Conservation (phyloP, 2,113 vertebrate species). For the Stegostoma tigrinum region DNA sequence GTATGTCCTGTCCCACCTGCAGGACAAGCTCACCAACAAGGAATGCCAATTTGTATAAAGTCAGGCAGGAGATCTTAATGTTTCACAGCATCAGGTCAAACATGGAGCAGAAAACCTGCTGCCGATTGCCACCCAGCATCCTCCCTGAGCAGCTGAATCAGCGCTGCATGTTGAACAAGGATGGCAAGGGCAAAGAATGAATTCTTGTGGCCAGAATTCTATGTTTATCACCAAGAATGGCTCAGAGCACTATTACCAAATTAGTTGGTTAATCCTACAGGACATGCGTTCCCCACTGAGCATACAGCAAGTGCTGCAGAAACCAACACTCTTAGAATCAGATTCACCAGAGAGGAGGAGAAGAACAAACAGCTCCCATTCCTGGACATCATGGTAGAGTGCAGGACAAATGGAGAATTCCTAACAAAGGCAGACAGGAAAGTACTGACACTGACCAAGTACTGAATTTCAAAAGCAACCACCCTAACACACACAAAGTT, state of each 20-base stretch:
- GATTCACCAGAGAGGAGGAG: too few relatives aligned
- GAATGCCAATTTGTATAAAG: neutral
- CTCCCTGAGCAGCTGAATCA: too few relatives aligned
- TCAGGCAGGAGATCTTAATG: neutral
- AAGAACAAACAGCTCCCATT: too few relatives aligned
- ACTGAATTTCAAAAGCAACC: too few relatives aligned
- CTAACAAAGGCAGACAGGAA: too few relatives aligned
- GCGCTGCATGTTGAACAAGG: neutral
- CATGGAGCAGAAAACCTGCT: too few relatives aligned
- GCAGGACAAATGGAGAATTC: too few relatives aligned
- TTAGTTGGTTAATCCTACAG: neutral
- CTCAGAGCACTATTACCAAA: neutral
- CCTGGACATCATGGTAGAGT: too few relatives aligned
- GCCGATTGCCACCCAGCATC: too few relatives aligned
- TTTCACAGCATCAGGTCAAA: too few relatives aligned
- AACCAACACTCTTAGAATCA: neutral
- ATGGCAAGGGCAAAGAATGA: neutral
- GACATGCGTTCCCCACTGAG: neutral
- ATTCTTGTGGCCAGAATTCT: neutral
- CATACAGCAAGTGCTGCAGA: neutral
- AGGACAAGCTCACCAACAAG: neutral
- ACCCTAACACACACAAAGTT: too few relatives aligned
- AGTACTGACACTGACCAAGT: too few relatives aligned
- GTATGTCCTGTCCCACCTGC: neutral
- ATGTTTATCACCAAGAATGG: neutral